Base-by-base conservation (phyloP, 2,113 vertebrate genomes). In the Callaeas wilsoni region DNA sequence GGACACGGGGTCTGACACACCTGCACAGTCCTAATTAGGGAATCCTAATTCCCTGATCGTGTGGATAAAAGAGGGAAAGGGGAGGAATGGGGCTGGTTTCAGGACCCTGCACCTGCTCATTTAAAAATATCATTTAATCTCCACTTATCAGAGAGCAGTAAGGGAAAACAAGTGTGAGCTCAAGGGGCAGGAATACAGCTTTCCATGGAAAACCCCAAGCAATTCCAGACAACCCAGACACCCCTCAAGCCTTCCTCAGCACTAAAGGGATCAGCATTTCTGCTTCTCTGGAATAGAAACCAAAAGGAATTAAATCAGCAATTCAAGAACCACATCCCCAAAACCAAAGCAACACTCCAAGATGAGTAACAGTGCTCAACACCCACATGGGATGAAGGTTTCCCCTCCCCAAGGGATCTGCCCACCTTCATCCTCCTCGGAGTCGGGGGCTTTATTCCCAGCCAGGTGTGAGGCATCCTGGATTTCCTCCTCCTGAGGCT, bases 361-460 rank as follows among this genome's bases (percentile, higher is more conserved):
- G 30, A 29, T 3, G 29, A n/a, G 19, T 3, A 4, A 23, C 49
- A 35, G n/a, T 0, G 12, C 49, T 13, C 4, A 1, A 8, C 25
- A 13, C 21, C 12, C 35, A 17, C 23, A 3, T 0, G 11, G 27
- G 33, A 73, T 2, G 33, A 69, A 32, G 35, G 4, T 12, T 62
- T 22, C 46, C 74, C 63, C 3, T 27, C 56, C 81, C 87, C 27
- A 8, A 13, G n/a, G 5, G 2, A 59, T 7, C 6, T 47, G 26
- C 59, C 30, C 96, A 98, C 97, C 98, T 97, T 97, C 96, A 15
- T 84, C 93, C 10, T 90, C 88, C 73, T 95, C 91, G 4, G 68
- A 73, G 39, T 89, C 94, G 7, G 59, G 85, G 47, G 5, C 17
- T 88, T 47, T 50, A 10, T 27, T 46, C 3, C 6, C 4, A 12